These are phyloP conservation scores for Herminia tarsipennalis DNA, from an alignment of 2,888 invertebrate genomes.

Conservation along the genomic window DNA sequence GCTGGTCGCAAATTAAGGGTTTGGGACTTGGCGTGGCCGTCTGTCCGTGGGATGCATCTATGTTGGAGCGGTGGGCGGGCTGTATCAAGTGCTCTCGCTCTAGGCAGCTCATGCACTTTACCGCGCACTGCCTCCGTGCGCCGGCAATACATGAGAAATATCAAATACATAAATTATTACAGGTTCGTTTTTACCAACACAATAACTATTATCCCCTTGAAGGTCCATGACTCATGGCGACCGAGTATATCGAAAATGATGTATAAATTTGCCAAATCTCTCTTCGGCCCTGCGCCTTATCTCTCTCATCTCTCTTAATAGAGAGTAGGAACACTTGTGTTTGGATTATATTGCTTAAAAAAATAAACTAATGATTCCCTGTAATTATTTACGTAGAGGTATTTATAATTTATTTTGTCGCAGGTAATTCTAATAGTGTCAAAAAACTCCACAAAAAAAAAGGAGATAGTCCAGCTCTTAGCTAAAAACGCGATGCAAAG, in stretches of 20 bases:
- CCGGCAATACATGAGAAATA: constrained; percentile 75
- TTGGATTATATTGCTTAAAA: too few species aligned
- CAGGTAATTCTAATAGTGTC: constrained; percentile 74
- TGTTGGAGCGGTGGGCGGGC: constrained; percentile 71
- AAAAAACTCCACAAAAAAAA: constrained; percentile 47
- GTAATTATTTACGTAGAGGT: neutral
- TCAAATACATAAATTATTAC: constrained; percentile 69
- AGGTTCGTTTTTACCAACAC: constrained; percentile 47
- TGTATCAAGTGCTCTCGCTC: constrained; percentile 65
- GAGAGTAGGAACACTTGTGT: too few species aligned
- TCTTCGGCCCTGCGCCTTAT: too few species aligned
- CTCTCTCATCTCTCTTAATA: too few species aligned
- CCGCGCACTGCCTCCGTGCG: constrained; percentile 73
- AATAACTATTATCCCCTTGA: neutral
- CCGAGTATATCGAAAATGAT: too few species aligned
- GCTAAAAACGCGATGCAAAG: constrained; percentile 68
- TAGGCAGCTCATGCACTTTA: constrained; percentile 65
- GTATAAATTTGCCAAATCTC: too few species aligned
- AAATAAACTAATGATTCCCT: too few species aligned
- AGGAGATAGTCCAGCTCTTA: constrained; percentile 61
- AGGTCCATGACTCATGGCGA: too few species aligned
- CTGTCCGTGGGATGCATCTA: constrained; percentile 73
- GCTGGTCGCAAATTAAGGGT: constrained; percentile 66
- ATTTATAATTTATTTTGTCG: constrained; percentile 5
- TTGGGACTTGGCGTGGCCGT: constrained; percentile 64